phyloP scores from a whole-genome alignment of 1,140 invertebrate genomes.

The Helicorthomorpha holstii region DNA sequence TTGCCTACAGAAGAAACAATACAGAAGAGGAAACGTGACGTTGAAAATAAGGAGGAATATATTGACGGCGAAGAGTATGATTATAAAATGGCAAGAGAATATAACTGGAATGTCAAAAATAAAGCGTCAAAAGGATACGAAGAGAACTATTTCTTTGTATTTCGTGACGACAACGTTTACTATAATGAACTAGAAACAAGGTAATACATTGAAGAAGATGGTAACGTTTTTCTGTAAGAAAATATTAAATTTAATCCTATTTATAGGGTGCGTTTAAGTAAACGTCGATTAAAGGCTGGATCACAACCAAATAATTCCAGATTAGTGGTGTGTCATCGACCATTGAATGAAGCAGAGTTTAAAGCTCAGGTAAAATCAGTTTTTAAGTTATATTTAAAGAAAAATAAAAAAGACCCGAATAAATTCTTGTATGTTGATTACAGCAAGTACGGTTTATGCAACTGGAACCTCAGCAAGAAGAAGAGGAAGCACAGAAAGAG shows the following conservation, averaged over 20 bases:
- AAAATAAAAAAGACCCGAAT: not conserved
- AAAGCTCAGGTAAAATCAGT: constrained; percentile 55
- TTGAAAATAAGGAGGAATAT: constrained; percentile 58
- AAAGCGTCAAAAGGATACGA: constrained; percentile 95
- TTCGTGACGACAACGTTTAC: constrained; percentile 73
- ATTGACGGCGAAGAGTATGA: constrained; percentile 79
- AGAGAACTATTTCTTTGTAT: constrained; percentile 95
- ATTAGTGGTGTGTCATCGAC: constrained; percentile 74
- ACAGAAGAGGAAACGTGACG: constrained; percentile 65
- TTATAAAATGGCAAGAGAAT: constrained; percentile 86
- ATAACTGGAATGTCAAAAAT: constrained; percentile 98
- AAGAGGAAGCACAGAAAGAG: constrained; percentile 47
- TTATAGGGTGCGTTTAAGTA: constrained; percentile 65
- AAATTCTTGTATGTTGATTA: not conserved
- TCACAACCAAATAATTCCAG: constrained; percentile 50
- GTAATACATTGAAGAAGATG: constrained; percentile 19
- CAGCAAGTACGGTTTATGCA: constrained; percentile 51
- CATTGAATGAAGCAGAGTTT: constrained; percentile 68
- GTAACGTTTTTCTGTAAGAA: not conserved
- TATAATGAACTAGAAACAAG: constrained; percentile 95
- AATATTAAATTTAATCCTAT: not conserved
- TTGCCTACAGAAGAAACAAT: constrained; percentile 85
- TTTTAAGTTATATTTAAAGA: not conserved
- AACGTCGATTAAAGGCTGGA: constrained; percentile 56
- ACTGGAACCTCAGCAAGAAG: constrained; percentile 60